Evolutionary conservation across 2,888 invertebrate genomes (phyloP), one percentile per base, ranked within the genome.

Genomic region (Troides aeacus): DNA sequence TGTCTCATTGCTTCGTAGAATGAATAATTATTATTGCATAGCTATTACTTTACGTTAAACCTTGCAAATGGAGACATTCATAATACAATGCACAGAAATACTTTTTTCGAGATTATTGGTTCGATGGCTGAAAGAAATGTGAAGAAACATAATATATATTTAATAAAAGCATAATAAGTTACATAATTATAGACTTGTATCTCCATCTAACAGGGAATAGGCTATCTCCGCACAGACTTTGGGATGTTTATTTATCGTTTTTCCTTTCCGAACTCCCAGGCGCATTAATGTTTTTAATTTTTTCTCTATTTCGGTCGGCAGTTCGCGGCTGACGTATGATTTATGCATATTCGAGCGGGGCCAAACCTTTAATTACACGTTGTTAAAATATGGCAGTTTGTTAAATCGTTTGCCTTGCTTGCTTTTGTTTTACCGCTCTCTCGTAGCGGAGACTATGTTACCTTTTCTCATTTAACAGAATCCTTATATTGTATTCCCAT

Each of bases 351-450:
- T 84, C 90, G 87, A 90, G 85, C 85, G 86, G 86, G 84, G 86
- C 89, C 90, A 88, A 90, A 91, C 92, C 92, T 92, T 92, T 92
- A 92, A 92, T 92, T 92, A 92, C 88, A 91, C 84, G 92, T 92
- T 92, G 92, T 92, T 92, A 92, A 92, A 91, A 92, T 92, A 92
- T 92, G 92, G 90, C 92, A 92, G 92, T 92, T 92, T 90, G 92
- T 92, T 92, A 92, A 90, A 92, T 89, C 86, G 87, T 89, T 89
- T 81, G 80, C 81, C 77, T 78, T 85, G 86, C 77, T 79, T 84
- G 86, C 89, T 91, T 92, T 92, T 92, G 92, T 92, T 92, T 92
- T 86, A 81, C 88, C 86, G 85, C 87, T 83, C 87, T 86, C 85
- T 86, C 82, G 84, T 82, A 83, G 46, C 21, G 78, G 79, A 79